Base-by-base conservation (phyloP, 2,888 invertebrate genomes). In the Mythimna albipuncta region DNA sequence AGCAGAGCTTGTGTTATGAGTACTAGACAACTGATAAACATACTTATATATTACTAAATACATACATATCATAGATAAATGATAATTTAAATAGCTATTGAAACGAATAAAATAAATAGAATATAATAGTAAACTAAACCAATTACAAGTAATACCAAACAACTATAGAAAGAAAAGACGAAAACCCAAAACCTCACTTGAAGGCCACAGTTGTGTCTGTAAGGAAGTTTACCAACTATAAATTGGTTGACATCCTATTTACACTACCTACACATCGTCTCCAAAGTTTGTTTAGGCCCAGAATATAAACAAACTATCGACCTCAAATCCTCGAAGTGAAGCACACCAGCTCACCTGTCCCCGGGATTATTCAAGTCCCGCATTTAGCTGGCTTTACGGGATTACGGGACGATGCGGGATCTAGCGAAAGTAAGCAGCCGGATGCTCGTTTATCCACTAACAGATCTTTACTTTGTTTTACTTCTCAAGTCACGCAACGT, bases 311-410 rank as follows among this genome's bases (percentile, higher is more conserved):
- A 89, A 90, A 87, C 87, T 88, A 88, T 89, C 75, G 73, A 79
- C 81, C 76, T 75, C 75, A 88, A 87, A 89, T 87, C 82, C 86
- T 85, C 82, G 72, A 85, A 81, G 84, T 79, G 77, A 69, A 84
- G 85, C 79, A 84, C 76, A 77, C 76, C 75, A 81, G 81, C 85
- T 88, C 88, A 91, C 91, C 91, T 91, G 90, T 84, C 88, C 82
- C 84, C 78, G 75, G 88, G 88, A 91, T 90, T 91, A 91, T 83
- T 83, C 82, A 78, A 82, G 85, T 81, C 85, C 80, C 85, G 84
- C 88, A 83, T 89, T 91, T 88, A 89, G 89, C 86, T 86, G 87
- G 89, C 87, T 91, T 90, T 90, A 86, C 81, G 82, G 90, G 90
- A 90, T 93, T 91, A 92, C 74, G 83, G 77, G 38, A 77, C 80